A percentile compares a stretch with the other conserved stretches of the same genome.
These are phyloP conservation scores for Cryptus armator DNA, from an alignment of 2,888 invertebrate species.

Conservation along the genomic window DNA sequence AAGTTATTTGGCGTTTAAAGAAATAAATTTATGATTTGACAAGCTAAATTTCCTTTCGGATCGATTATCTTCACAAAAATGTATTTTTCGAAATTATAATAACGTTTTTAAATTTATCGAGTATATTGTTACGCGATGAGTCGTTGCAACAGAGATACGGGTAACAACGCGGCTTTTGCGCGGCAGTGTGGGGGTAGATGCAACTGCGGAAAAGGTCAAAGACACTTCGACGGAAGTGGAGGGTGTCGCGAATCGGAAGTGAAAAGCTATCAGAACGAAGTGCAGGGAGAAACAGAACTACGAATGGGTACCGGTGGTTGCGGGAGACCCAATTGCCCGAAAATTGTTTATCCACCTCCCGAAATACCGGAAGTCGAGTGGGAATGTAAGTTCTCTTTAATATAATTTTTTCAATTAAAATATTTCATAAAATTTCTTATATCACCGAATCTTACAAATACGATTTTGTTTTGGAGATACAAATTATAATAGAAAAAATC, in stretches of 20 bases:
- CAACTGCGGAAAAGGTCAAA: slow-evolving; percentile 37
- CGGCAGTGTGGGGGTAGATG: slow-evolving; percentile 17
- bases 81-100: background rate
- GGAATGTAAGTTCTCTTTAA: slow-evolving; percentile 35
- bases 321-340: slow-evolving; percentile 40
- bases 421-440: background rate
- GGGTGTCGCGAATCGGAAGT: slow-evolving; percentile 20
- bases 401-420: background rate
- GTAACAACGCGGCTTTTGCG: slow-evolving; percentile 16
- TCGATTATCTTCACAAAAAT: background rate
- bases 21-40: slow-evolving; percentile 20
- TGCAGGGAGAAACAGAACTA: slow-evolving; percentile 1
- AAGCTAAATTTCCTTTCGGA: slow-evolving; percentile 28
- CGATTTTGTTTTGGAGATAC: slow-evolving; percentile 12
- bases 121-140: slow-evolving; percentile 15
- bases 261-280: background rate
- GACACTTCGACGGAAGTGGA: slow-evolving; percentile 9
- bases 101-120: background rate
- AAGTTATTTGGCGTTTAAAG: background rate
- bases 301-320: slow-evolving; percentile 34
- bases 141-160: slow-evolving; percentile 2
- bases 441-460: background rate
- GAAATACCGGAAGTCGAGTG: slow-evolving; percentile 32
- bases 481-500: slow-evolving; percentile 39
- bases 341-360: slow-evolving; percentile 21